phyloP scores from a whole-genome alignment of 2,797 vertebrate genomes.

The Typhlichthys eigenmanni region DNA sequence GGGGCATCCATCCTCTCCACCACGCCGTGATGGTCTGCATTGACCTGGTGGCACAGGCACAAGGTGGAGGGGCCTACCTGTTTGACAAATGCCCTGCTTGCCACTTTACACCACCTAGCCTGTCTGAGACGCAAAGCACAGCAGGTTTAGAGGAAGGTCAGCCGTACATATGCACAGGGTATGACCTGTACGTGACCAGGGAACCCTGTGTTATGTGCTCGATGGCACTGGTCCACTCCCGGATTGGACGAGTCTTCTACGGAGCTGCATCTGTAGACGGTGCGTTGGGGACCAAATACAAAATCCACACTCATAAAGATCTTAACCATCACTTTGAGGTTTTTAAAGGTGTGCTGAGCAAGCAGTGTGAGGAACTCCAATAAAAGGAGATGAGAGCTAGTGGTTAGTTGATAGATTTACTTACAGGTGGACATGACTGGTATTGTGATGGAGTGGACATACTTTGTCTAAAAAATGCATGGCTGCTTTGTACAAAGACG shows the following conservation, averaged over 20 bases:
- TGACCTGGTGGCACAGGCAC: conserved; percentile 83
- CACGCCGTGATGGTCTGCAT: conserved; percentile 89
- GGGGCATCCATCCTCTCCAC: conserved; percentile 71
- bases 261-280: conserved; percentile 76
- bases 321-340: conserved; percentile 89
- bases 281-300: conserved; percentile 81
- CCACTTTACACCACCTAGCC: conserved; percentile 7
- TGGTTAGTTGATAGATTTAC: too few species aligned
- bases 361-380: conserved; percentile 71
- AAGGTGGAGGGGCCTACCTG: conserved; percentile 80
- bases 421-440: too few species aligned
- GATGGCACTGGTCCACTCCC: conserved; percentile 89
- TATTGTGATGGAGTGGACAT: too few species aligned
- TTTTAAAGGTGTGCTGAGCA: conserved; percentile 78
- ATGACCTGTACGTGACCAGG: conserved; percentile 86
- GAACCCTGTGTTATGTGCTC: conserved; percentile 91
- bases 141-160: conserved; percentile 22
- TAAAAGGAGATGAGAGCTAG: not conserved
- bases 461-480: too few species aligned
- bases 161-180: conserved; percentile 88
- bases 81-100: conserved; percentile 70
- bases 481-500: not conserved
- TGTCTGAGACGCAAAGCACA: not conserved
- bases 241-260: conserved; percentile 86
- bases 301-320: conserved; percentile 81